Conservation (phyloP, 2,113 vertebrate species). For the Alexandromys fortis region DNA sequence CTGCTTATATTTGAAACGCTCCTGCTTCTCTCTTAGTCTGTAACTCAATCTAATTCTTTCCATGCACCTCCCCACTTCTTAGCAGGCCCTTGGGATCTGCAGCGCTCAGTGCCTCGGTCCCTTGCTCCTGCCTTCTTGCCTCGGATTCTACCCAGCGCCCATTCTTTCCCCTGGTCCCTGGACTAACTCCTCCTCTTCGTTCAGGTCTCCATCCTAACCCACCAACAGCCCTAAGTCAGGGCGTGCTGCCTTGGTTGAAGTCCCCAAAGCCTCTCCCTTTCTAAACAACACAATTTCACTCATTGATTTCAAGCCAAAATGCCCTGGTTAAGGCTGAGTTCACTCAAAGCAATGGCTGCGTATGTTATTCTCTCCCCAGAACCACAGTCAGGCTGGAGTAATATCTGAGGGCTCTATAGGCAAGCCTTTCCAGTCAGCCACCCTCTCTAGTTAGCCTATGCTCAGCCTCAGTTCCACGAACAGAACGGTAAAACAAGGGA, state of each 20-base stretch:
- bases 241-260: background rate
- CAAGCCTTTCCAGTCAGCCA: too few relatives aligned
- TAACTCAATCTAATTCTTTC: background rate
- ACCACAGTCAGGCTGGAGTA: background rate
- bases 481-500: background rate
- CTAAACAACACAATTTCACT: background rate
- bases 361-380: background rate
- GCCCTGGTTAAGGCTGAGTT: background rate
- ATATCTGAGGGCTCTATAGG: background rate
- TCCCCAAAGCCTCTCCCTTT: background rate
- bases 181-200: background rate
- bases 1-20: background rate
- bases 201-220: background rate
- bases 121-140: background rate
- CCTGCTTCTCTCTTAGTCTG: background rate
- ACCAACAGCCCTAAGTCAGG: background rate
- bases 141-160: background rate
- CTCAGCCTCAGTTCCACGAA: background rate
- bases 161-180: background rate
- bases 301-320: background rate
- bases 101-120: background rate
- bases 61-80: too few relatives aligned
- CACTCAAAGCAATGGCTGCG: rapidly evolving
- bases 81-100: too few relatives aligned
- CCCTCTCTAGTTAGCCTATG: background rate